A percentile compares a stretch with the other conserved stretches of the same genome.
These are phyloP conservation scores for Isurus oxyrinchus DNA, from an alignment of 2,113 vertebrate species.

Conservation along the genomic window DNA sequence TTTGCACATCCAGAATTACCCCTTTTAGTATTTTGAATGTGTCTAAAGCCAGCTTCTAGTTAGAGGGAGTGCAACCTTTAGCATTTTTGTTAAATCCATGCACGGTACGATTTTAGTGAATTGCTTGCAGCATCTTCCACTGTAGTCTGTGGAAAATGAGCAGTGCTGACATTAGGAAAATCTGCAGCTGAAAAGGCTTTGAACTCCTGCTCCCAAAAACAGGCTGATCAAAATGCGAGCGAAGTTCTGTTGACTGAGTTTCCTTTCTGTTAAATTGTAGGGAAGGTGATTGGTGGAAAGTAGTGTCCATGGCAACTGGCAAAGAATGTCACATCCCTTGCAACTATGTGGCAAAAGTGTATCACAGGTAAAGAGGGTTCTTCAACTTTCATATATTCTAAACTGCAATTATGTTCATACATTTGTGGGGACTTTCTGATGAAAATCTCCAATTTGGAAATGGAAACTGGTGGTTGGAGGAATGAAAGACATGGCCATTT, in stretches of 20 bases:
- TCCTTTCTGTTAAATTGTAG: constrained; percentile 50
- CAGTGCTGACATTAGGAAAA: not conserved
- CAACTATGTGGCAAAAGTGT: constrained; percentile 64
- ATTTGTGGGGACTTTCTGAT: not conserved
- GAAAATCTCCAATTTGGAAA: not conserved
- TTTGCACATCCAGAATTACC: not conserved
- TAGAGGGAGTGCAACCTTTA: not conserved
- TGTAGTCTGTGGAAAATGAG: not conserved
- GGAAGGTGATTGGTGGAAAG: constrained; percentile 69
- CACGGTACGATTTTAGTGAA: not conserved
- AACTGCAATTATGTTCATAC: not conserved
- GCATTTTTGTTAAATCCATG: not conserved
- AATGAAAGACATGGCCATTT: not conserved
- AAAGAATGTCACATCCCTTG: constrained; percentile 62
- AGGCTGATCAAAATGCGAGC: not conserved
- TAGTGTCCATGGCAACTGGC: constrained; percentile 59
- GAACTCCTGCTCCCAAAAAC: not conserved
- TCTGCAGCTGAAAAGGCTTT: not conserved
- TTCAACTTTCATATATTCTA: not conserved
- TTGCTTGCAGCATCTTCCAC: not conserved
- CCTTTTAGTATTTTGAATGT: not conserved
- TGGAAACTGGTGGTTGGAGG: not conserved
- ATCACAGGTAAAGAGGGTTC: constrained; percentile 55
- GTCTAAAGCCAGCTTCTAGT: not conserved
- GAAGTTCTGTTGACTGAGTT: not conserved